Base-by-base conservation (phyloP, 2,113 vertebrate species). In the Odocoileus virginianus region DNA sequence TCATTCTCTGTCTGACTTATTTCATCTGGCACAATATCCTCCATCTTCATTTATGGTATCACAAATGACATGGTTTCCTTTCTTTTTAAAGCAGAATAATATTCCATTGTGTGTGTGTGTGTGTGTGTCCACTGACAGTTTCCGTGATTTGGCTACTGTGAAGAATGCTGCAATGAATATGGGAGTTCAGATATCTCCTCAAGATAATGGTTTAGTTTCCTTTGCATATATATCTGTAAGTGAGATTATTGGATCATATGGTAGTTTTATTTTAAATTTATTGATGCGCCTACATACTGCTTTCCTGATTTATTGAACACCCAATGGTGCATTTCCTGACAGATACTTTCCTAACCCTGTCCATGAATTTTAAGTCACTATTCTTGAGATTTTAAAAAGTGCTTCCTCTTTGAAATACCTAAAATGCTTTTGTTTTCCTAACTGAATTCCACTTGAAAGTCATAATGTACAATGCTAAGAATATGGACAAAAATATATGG, bases 41-140 rank as follows among this genome's bases (percentile, higher is more conserved):
- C 15, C 15, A 89, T 50, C 21, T 36, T 82, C 58, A 94, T 89
- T 25, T 40, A 67, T 28, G 28, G 54, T 27, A 10, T 61, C 0
- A 0, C 36, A 67, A 55, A 64, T 36, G 40, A 61, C 25, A 87
- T 21, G 19, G 4, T 54, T 79, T 52, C 71, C 27, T 79, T 17
- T 14, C 21, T 54, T 88, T 88, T 61, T 12, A 87, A n/a, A 28
- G 57, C 36, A 81, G 92, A 54, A 55, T 71, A 17, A 54, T 40
- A n/a, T 81, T 61, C 9, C 3, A 33, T 6, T 47, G 25, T 47
- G 15, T 3, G 21, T 12, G 2, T 3, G 21, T 12, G 2, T 11
- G 2, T 30, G 27, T 79, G 43, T 33, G 76, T 21, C 33, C 19
- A 12, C 3, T 61, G n/a, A 87, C 6, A 33, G 27, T n/a, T 54